phyloP scores from a whole-genome alignment of 2,797 vertebrate genomes.

The Gobionotothen gibberifrons region DNA sequence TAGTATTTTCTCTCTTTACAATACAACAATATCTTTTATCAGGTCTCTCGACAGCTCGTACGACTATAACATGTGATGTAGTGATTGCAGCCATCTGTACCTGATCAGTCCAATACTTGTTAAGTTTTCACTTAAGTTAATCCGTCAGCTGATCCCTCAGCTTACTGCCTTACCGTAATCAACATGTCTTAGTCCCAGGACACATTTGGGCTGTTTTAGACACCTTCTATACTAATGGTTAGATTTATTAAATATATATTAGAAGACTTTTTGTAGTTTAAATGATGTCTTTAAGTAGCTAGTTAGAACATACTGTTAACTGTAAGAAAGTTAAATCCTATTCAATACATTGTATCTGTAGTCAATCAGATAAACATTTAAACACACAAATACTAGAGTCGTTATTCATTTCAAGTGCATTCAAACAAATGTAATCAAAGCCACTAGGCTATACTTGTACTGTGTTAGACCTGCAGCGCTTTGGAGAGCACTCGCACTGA shows the following conservation, averaged over 20 bases:
- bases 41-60: conserved; percentile 10
- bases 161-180: conserved; percentile 30
- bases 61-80: neutral
- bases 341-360: conserved; percentile 5
- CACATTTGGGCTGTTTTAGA: conserved; percentile 2
- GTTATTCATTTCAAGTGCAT: conserved; percentile 26
- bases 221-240: neutral
- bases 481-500: conserved; percentile 4
- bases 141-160: conserved; percentile 28
- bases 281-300: conserved; percentile 6
- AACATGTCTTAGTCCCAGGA: conserved; percentile 21
- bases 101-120: conserved; percentile 4
- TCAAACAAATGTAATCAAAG: conserved; percentile 13
- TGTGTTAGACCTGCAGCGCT: neutral
- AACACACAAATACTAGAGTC: conserved; percentile 20
- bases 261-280: conserved; percentile 5
- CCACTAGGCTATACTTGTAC: conserved; percentile 8
- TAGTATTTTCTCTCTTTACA: neutral
- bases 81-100: conserved; percentile 28
- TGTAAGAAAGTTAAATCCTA: neutral
- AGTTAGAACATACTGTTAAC: conserved; percentile 9
- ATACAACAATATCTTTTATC: conserved; percentile 11
- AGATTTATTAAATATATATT: conserved; percentile 6
- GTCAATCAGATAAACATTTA: conserved; percentile 2
- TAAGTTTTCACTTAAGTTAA: conserved; percentile 37